Conservation (phyloP, 2,113 vertebrate species). For the Ictalurus furcatus region DNA sequence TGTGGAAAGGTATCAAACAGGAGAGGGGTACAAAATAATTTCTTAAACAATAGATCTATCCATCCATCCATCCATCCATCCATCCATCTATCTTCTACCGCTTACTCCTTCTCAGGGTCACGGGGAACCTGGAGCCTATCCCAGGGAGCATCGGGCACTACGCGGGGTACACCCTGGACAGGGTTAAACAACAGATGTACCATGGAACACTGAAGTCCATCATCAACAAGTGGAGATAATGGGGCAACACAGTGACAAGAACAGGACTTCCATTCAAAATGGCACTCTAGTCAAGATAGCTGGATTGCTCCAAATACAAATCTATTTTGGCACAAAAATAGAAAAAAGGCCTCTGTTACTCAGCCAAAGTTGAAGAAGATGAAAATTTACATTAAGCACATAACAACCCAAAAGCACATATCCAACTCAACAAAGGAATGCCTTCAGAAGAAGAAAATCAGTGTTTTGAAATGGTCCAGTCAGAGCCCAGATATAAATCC, state of each 20-base stretch:
- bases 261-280: background rate
- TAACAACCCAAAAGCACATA: background rate
- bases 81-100: too few relatives aligned
- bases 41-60: background rate
- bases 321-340: background rate
- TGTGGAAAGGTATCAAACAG: background rate
- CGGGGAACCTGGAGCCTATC: too few relatives aligned
- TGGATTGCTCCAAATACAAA: background rate
- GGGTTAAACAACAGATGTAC: background rate
- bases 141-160: too few relatives aligned
- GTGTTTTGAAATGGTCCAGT: background rate
- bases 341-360: too few relatives aligned
- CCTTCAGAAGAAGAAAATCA: background rate
- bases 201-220: background rate
- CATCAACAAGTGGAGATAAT: background rate
- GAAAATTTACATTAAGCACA: background rate
- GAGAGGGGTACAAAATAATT: background rate
- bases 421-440: background rate
- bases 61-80: background rate
- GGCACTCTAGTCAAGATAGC: background rate
- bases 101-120: too few relatives aligned
- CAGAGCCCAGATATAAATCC: background rate
- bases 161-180: too few relatives aligned
- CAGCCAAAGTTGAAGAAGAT: background rate
- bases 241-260: background rate